Evolutionary conservation across 2,113 vertebrate species (phyloP).

Genomic region (Apeltes quadracus): DNA sequence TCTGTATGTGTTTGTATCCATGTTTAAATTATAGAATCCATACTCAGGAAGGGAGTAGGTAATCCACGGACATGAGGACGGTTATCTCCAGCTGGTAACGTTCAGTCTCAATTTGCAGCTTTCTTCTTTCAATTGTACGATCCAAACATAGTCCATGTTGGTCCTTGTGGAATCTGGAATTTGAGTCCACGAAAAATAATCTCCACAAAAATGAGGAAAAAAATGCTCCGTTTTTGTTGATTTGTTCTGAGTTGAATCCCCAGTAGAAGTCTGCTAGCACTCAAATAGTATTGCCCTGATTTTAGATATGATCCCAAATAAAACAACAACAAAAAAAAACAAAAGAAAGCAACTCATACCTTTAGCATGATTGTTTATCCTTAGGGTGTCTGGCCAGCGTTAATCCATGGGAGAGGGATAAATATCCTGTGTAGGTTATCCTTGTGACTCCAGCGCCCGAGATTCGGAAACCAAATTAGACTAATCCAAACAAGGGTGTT

Average conservation of each 20-base stretch:
- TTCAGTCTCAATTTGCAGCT: conserved; percentile 65
- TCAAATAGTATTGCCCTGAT: conserved; percentile 75
- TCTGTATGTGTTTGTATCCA: conserved; percentile 67
- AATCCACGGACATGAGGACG: conserved; percentile 68
- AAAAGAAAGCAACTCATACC: conserved; percentile 69
- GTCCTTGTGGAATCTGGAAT: conserved; percentile 39
- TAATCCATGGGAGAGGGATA: conserved; percentile 90
- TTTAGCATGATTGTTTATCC: conserved; percentile 75
- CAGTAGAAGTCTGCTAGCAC: conserved; percentile 77
- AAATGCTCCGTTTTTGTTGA: conserved; percentile 76
- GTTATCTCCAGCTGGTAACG: conserved; percentile 53
- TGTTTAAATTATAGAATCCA: conserved; percentile 69
- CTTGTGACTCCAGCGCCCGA: conserved; percentile 70
- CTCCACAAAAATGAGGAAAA: conserved; percentile 78
- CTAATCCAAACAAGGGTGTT: conserved; percentile 77
- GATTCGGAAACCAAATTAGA: conserved; percentile 69
- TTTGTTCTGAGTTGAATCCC: conserved; percentile 64
- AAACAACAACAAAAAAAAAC: conserved; percentile 58
- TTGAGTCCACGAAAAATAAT: conserved; percentile 68
- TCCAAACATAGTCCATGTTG: conserved; percentile 71
- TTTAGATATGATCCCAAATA: conserved; percentile 78
- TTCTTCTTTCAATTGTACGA: conserved; percentile 65
- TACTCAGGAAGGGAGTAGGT: conserved; percentile 53
- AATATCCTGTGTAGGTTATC: conserved; percentile 86
- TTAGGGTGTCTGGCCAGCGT: conserved; percentile 72